Percentiles rank a stretch among this genome's conserved stretches.
Evolutionary conservation across 2,888 invertebrate genomes (phyloP).

Genomic region (Digitonthophagus gazella): DNA sequence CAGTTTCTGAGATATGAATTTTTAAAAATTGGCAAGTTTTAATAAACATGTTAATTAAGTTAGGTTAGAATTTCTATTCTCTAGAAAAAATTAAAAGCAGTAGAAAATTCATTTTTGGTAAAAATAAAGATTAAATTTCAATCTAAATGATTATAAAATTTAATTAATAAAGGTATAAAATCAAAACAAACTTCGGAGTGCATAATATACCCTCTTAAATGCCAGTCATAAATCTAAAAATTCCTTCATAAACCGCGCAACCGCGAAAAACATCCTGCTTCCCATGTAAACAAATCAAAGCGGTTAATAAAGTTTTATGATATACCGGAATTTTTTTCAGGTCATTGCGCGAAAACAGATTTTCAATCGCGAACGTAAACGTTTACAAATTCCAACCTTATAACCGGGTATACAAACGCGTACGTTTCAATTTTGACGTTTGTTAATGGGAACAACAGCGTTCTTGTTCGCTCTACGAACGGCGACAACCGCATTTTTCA

Average conservation of each 20-base stretch:
- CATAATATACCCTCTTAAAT: not conserved
- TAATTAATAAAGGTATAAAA: not conserved
- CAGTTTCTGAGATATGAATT: no score
- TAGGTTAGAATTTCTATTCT: no score
- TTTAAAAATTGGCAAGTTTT: no score
- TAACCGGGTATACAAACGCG: not conserved
- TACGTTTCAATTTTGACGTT: not conserved
- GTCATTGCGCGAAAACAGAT: not conserved
- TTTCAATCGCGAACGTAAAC: not conserved
- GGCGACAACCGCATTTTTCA: not conserved
- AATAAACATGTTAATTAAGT: no score
- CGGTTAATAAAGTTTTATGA: not conserved
- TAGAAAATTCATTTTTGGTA: no score
- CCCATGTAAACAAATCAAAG: not conserved
- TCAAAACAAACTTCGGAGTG: not conserved
- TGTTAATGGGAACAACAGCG: not conserved
- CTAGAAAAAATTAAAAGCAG: no score
- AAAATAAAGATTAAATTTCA: no score
- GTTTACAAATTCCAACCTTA: not conserved
- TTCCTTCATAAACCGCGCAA: not conserved
- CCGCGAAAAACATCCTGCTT: not conserved
- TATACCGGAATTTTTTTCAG: not conserved
- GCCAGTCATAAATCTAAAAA: not conserved
- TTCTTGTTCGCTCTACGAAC: not conserved
- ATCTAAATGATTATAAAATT: no score